A percentile compares a stretch with the other conserved stretches of the same genome.
Evolutionary conservation across 2,797 vertebrate species (phyloP).

Genomic region (Prunella strophiata): DNA sequence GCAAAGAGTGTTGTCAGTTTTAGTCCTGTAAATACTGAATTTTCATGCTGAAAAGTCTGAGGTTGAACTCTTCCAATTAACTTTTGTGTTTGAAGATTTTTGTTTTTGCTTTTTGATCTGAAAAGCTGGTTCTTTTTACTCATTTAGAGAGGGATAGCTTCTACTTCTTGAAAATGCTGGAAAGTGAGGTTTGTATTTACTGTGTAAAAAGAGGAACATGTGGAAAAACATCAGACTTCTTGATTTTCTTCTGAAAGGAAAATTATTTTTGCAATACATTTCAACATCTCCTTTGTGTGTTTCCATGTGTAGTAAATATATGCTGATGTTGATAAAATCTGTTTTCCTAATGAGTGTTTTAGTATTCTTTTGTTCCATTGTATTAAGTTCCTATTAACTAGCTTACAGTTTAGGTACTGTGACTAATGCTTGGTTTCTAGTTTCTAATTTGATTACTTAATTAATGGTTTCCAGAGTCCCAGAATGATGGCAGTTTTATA

Average conservation of each 20-base stretch:
- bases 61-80: background rate
- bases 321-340: background rate
- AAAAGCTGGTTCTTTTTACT: background rate
- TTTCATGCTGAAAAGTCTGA: background rate
- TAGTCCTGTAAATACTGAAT: background rate
- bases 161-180: background rate
- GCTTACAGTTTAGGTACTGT: background rate
- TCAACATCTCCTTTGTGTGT: background rate
- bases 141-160: background rate
- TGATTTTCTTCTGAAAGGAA: background rate
- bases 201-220: background rate
- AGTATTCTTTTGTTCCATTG: background rate
- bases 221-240: background rate
- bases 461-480: background rate
- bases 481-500: background rate
- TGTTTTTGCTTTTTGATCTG: background rate
- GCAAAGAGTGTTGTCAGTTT: background rate
- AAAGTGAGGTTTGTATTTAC: background rate
- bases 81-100: background rate
- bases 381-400: background rate
- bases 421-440: conserved; percentile 18
- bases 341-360: background rate
- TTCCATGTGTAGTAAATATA: background rate
- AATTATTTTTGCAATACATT: background rate
- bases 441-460: conserved; percentile 22